Conservation (phyloP, 2,113 vertebrate species). For the Pleuronectes platessa region DNA sequence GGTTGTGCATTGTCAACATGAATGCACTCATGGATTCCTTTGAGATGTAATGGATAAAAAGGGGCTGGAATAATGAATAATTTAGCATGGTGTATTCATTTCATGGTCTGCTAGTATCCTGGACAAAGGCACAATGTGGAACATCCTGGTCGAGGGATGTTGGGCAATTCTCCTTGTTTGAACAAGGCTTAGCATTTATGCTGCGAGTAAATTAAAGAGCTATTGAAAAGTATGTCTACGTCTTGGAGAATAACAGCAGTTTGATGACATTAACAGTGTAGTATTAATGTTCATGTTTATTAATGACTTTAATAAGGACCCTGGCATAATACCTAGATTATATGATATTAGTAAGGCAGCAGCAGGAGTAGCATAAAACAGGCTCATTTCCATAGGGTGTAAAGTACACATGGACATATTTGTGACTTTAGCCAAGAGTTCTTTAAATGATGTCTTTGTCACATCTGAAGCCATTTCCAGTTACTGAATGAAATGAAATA, state of each 20-base stretch:
- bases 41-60: conserved; percentile 69
- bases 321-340: conserved; percentile 33
- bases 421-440: no score
- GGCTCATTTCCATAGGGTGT: conserved; percentile 11
- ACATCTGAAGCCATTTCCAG: neutral
- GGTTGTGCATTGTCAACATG: conserved; percentile 72
- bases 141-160: conserved; percentile 25
- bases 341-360: conserved; percentile 25
- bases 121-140: conserved; percentile 49
- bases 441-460: neutral
- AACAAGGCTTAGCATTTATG: conserved; percentile 12
- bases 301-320: conserved; percentile 55
- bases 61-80: conserved; percentile 71
- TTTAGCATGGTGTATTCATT: conserved; percentile 75
- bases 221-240: conserved; percentile 3
- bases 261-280: conserved; percentile 4
- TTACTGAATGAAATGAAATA: no score
- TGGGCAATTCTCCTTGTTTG: conserved; percentile 24
- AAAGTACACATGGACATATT: neutral
- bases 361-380: neutral
- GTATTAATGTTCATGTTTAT: conserved; percentile 65
- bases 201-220: conserved; percentile 9
- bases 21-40: conserved; percentile 59
- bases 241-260: conserved; percentile 6
- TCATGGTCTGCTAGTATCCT: conserved; percentile 64